Conservation (phyloP, 2,113 vertebrate genomes). For the Donacobius atricapilla region DNA sequence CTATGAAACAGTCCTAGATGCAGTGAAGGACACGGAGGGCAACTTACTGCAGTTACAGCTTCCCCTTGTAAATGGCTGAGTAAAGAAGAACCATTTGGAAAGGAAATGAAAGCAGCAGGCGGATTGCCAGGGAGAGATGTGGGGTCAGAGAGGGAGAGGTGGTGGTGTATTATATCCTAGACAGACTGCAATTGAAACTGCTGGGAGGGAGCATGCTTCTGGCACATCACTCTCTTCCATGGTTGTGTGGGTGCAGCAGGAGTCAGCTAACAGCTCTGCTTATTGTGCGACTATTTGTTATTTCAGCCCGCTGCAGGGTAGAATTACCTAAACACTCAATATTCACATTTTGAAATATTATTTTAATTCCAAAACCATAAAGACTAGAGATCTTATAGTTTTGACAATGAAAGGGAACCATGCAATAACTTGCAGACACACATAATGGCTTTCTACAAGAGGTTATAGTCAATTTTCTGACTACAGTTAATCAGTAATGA, state of each 20-base stretch:
- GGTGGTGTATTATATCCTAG: neutral
- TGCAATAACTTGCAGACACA: neutral
- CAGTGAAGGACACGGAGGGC: neutral
- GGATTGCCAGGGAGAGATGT: neutral
- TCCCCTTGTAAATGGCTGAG: neutral
- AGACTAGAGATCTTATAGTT: neutral
- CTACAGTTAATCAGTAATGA: neutral
- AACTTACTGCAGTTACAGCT: neutral
- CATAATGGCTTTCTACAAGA: neutral
- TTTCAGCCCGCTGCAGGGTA: neutral
- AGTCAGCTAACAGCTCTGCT: neutral
- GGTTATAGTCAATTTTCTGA: neutral
- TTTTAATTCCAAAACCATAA: neutral
- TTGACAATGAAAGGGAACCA: neutral
- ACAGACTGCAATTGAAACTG: neutral
- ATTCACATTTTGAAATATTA: neutral
- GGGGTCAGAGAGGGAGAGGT: neutral
- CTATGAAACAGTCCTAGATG: neutral
- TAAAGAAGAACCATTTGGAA: neutral
- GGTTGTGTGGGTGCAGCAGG: neutral
- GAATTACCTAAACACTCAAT: neutral
- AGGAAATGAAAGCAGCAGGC: neutral
- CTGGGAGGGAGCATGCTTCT: neutral
- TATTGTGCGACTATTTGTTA: neutral
- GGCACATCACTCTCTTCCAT: neutral